Percentiles rank a stretch among this genome's conserved stretches.
Conservation (phyloP, 2,888 invertebrate species). For the Scaptodrosophila latifasciaeformis region DNA sequence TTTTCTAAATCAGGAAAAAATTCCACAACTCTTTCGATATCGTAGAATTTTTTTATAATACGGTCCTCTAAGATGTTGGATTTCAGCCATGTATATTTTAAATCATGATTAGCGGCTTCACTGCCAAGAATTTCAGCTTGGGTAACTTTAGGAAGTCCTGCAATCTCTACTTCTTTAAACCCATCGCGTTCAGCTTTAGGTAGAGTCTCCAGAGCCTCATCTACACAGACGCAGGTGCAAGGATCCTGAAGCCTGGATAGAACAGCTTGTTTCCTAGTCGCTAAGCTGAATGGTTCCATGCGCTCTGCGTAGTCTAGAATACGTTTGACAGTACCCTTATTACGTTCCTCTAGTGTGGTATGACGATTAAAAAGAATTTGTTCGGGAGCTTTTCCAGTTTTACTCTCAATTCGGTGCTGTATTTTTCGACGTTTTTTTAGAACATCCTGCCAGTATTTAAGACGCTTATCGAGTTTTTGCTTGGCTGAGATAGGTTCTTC, state of each 20-base stretch:
- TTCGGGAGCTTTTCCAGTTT: slow-evolving; percentile 43
- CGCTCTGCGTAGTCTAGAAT: slow-evolving; percentile 63
- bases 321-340: slow-evolving; percentile 56
- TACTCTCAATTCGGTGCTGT: slow-evolving; percentile 33
- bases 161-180: slow-evolving; percentile 48
- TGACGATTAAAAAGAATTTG: slow-evolving; percentile 60
- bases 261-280: slow-evolving; percentile 1
- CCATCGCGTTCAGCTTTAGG: slow-evolving; percentile 47
- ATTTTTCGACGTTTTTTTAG: slow-evolving; percentile 48
- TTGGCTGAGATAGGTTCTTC: not conserved
- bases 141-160: slow-evolving; percentile 47
- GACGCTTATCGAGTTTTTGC: slow-evolving; percentile 47
- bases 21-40: slow-evolving; percentile 56
- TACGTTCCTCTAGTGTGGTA: slow-evolving; percentile 56
- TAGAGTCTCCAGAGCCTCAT: slow-evolving; percentile 44
- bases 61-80: slow-evolving; percentile 49
- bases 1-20: slow-evolving; percentile 60
- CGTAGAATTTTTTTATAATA: slow-evolving; percentile 40
- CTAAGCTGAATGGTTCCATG: slow-evolving; percentile 33
- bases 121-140: slow-evolving; percentile 57
- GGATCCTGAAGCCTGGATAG: slow-evolving; percentile 26
- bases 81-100: slow-evolving; percentile 48
- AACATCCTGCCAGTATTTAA: slow-evolving; percentile 62
- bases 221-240: slow-evolving; percentile 21
- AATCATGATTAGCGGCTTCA: slow-evolving; percentile 7